Conservation (phyloP, 2,113 vertebrate species). For the Centropus bengalensis region DNA sequence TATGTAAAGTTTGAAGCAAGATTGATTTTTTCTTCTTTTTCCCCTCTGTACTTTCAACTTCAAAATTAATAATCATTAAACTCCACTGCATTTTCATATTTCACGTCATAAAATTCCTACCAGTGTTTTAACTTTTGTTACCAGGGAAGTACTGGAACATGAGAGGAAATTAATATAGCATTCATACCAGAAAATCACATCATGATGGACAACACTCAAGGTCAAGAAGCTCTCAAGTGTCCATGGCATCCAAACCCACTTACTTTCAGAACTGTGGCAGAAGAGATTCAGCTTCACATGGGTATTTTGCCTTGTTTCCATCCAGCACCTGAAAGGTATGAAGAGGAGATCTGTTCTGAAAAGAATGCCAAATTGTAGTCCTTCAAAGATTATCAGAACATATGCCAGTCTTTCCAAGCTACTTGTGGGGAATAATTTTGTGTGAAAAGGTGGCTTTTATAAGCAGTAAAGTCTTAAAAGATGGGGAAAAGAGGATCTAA, state of each 20-base stretch:
- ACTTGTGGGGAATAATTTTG: not conserved
- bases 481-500: rapidly evolving
- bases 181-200: not conserved
- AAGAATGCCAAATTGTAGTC: not conserved
- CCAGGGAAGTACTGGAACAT: not conserved
- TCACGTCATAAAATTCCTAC: not conserved
- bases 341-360: not conserved
- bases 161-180: not conserved
- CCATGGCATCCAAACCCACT: not conserved
- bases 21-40: not conserved
- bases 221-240: not conserved
- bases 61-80: not conserved
- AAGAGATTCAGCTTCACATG: constrained; percentile 68
- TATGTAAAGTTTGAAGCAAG: not conserved
- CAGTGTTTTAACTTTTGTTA: not conserved
- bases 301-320: constrained; percentile 68
- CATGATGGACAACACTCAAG: not conserved
- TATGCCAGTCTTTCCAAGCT: not conserved
- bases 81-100: not conserved
- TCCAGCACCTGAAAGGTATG: constrained; percentile 62
- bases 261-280: constrained; percentile 72
- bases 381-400: not conserved
- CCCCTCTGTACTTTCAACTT: not conserved
- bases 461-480: not conserved
- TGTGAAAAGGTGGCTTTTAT: not conserved